Conservation (phyloP, 2,888 invertebrate species). For the Caenorhabditis sp. region DNA sequence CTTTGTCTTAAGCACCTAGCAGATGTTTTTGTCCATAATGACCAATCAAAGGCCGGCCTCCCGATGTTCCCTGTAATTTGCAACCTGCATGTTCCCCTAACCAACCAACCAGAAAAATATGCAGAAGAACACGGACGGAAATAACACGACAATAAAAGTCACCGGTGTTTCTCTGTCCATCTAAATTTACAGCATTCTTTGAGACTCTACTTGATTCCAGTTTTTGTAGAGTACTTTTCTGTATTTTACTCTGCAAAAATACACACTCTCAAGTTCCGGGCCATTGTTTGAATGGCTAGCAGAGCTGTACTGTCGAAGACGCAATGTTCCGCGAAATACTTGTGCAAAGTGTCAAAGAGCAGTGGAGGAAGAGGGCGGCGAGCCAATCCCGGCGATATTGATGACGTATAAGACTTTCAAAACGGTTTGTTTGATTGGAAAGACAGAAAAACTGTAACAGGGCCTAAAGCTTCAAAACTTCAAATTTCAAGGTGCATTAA, state of each 20-base stretch:
- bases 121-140: neutral
- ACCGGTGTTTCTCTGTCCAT: neutral
- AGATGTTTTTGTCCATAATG: slow-evolving; percentile 14
- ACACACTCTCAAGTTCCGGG: neutral
- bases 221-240: too few relatives aligned
- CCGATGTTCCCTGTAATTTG: neutral
- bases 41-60: neutral
- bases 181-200: neutral
- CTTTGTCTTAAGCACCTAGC: neutral
- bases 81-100: slow-evolving; percentile 1
- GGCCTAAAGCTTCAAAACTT: too few relatives aligned
- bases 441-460: too few relatives aligned
- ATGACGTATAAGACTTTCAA: slow-evolving; percentile 44
- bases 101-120: neutral
- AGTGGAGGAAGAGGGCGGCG: slow-evolving; percentile 33
- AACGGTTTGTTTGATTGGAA: too few relatives aligned
- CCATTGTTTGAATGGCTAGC: slow-evolving; percentile 32
- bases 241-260: neutral
- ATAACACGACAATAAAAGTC: neutral
- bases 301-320: slow-evolving; percentile 15
- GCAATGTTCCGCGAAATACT: slow-evolving; percentile 52
- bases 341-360: slow-evolving; percentile 62
- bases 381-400: slow-evolving; percentile 10
- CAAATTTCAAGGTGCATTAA: too few relatives aligned
- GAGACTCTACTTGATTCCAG: neutral